Evolutionary conservation across 2,113 vertebrate genomes (phyloP), one percentile per base, ranked within the genome.

Genomic region (Oxyura jamaicensis): DNA sequence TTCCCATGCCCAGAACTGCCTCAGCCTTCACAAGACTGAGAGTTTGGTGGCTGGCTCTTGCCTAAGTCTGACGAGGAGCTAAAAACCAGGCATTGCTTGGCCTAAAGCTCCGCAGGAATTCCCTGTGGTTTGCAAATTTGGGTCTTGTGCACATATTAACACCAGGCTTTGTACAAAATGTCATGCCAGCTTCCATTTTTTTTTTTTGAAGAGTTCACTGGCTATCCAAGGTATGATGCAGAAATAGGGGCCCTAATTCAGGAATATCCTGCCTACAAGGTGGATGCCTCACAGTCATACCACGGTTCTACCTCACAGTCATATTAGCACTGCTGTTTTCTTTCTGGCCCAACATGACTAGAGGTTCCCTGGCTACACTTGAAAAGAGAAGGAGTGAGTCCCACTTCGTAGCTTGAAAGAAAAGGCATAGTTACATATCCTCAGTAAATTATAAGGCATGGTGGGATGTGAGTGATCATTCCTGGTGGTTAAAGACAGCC

Each of bases 1-100:
- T 76, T 63, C 78, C 91, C 88, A 48, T 79, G 78, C 66, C 62
- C 86, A 91, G 83, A 95, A 82, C 69, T 72, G 73, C 48, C 62
- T 72, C 42, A 68, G 62, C 68, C 74, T 92, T 87, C 71, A 25
- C 7, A 8, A 53, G 88, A 71, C n/a, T 35, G 44, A 42, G 11
- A 60, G 33, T 11, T 3, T 4, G 19, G 29, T 86, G 60, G 33
- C 74, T 84, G 42, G 56, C 84, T 84, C 86, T 93, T 93, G 66
- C 66, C 66, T 41, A 86, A 87, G 69, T 53, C 69, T 68, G 56
- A 58, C 66, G 84, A 84, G 71, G 48, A 89, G 39, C 73, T 95
- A 91, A 86, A 92, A 96, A 7, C 35, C 14, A 82, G 56, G 14
- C 89, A 35, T 60, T 86, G 55, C 69, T 67, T 90, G 86, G 77